Base-by-base conservation (phyloP, 1,140 invertebrate species). In the Agraylea sexmaculata region DNA sequence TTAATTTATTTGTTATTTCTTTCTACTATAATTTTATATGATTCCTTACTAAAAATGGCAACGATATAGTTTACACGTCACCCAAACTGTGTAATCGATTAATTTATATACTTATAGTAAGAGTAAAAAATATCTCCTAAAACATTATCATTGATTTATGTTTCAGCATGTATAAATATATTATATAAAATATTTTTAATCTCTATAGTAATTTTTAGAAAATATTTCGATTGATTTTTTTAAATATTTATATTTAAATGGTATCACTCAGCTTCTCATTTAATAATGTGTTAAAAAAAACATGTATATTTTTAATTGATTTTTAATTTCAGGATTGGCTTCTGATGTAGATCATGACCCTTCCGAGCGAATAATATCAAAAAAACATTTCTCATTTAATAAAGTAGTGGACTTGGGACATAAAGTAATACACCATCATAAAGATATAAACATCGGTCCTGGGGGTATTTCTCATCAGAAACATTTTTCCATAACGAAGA, bases 341-440 rank as follows among this genome's bases (percentile, higher is more conserved):
- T 31, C 7, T 12, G 25, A 29, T 11, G 7, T 7, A 11, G 30
- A 34, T 16, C 13, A 31, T 2, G 31, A 17, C 12, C 17, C 19
- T 25, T 8, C 8, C 11, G 33, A 43, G 27, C 30, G 42, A 11
- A 37, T 41, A 19, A 19, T 32, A 3, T 16, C 15, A 12, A 34
- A 46, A 11, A 47, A 43, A 23, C 38, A 28, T 15, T 22, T 43
- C 10, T 17, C 28, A 16, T 13, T 43, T n/a, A 37, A 43, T n/a
- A 37, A 47, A 20, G 23, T 25, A 22, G 13, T 37, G 5, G 28
- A 30, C 25, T 17, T 33, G 4, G 46, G 46, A 5, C 37, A 47
- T 8, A 47, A 47, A 23, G 29, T 29, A 0, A 27, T 44, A 11
- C 21, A 43, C 23, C 27, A 23, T 21, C 18, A 20, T 2, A 19